Conservation (phyloP, 2,797 vertebrate genomes). For the Loris lydekkerianus region DNA sequence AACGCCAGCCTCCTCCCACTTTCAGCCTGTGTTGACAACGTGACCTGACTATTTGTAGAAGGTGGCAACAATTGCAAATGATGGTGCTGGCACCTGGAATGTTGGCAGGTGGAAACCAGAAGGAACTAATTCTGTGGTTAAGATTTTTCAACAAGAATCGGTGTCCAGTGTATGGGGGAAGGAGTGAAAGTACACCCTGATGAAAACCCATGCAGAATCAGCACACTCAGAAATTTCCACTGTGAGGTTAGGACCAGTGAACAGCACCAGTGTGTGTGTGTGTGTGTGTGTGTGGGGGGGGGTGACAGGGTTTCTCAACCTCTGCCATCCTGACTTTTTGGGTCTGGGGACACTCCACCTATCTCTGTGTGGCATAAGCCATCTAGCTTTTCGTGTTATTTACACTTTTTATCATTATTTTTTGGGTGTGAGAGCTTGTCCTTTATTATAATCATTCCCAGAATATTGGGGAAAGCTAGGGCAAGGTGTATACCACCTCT, state of each 20-base stretch:
- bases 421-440: neutral
- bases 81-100: neutral
- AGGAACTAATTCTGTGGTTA: conserved; percentile 6
- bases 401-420: neutral
- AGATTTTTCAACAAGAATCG: neutral
- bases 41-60: conserved; percentile 39
- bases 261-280: neutral
- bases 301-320: neutral
- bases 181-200: neutral
- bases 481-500: neutral
- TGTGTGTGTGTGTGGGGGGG: no score
- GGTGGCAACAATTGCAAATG: neutral
- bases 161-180: neutral
- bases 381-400: neutral
- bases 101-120: neutral
- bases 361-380: no score
- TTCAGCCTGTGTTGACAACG: neutral
- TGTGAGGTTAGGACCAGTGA: neutral
- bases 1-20: neutral
- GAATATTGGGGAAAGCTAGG: neutral
- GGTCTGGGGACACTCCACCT: no score
- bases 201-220: neutral
- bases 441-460: neutral
- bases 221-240: neutral
- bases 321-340: neutral